These are phyloP conservation scores for Colius striatus DNA, from an alignment of 2,113 vertebrate genomes.

Conservation along the genomic window DNA sequence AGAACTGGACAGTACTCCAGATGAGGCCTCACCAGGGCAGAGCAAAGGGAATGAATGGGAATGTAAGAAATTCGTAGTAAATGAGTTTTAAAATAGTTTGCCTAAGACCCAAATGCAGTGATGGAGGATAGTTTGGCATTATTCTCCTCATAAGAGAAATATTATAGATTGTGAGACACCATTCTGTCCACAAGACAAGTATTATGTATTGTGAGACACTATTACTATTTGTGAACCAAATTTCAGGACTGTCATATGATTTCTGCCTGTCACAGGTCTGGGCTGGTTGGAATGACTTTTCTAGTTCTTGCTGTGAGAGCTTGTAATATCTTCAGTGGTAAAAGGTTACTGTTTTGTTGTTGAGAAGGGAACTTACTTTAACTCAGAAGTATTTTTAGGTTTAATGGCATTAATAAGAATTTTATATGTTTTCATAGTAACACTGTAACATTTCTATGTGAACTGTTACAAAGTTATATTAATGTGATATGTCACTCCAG, in stretches of 20 bases:
- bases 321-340: background rate
- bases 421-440: background rate
- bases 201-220: background rate
- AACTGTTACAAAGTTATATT: background rate
- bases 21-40: too few relatives aligned
- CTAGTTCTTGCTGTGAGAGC: background rate
- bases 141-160: background rate
- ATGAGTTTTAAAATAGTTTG: background rate
- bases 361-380: background rate
- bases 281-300: background rate
- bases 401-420: background rate
- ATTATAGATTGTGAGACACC: background rate
- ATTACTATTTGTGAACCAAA: background rate
- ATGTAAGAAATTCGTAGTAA: background rate
- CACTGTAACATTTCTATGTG: background rate
- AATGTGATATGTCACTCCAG: background rate
- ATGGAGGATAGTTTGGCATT: background rate
- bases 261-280: background rate
- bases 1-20: too few relatives aligned
- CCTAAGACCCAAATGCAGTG: background rate
- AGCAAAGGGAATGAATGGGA: too few relatives aligned
- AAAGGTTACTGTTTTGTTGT: background rate
- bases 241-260: background rate
- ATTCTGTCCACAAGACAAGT: background rate
- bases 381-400: background rate